Percentiles rank a stretch among this genome's conserved stretches.
phyloP scores from a whole-genome alignment of 35 echinoderm and acorn worm species.

The Ophiothrix spiculata region DNA sequence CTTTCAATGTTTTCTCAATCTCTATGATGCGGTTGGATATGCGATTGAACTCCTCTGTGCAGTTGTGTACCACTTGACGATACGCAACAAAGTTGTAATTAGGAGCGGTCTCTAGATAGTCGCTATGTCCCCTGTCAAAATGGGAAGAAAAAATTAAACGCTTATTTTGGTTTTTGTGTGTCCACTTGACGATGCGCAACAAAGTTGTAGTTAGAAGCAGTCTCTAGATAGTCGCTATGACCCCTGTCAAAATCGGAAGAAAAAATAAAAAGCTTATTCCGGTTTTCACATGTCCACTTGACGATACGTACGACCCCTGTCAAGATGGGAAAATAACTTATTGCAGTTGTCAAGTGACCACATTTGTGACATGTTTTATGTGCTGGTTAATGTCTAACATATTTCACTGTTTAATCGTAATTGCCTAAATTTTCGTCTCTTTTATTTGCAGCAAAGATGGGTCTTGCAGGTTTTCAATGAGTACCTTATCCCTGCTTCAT shows the following conservation, averaged over 20 bases:
- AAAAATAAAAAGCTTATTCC: not conserved
- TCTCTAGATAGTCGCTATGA: conserved; percentile 66
- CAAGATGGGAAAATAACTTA: not conserved
- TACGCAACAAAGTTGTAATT: conserved; percentile 88
- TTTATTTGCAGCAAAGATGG: too few relatives aligned
- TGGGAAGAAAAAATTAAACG: too few relatives aligned
- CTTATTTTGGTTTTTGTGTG: conserved; percentile 78
- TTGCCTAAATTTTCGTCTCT: too few relatives aligned
- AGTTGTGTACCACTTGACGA: conserved; percentile 76
- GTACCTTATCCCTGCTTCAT: too few relatives aligned
- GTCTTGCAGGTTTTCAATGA: too few relatives aligned
- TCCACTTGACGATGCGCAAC: conserved; percentile 65
- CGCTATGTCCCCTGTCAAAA: conserved; percentile 58
- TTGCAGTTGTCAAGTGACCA: not conserved
- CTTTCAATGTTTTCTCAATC: conserved; percentile 38
- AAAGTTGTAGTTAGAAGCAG: conserved; percentile 91
- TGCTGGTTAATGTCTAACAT: not conserved
- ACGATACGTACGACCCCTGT: not conserved
- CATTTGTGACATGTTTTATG: not conserved
- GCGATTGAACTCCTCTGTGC: conserved; percentile 77
- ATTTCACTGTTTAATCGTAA: not conserved
- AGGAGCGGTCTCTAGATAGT: conserved; percentile 67
- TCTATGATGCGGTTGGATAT: conserved; percentile 72
- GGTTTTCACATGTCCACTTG: not conserved
- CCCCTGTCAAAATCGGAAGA: conserved; percentile 27